phyloP scores from a whole-genome alignment of 2,797 vertebrate species.

The Perodicticus potto region DNA sequence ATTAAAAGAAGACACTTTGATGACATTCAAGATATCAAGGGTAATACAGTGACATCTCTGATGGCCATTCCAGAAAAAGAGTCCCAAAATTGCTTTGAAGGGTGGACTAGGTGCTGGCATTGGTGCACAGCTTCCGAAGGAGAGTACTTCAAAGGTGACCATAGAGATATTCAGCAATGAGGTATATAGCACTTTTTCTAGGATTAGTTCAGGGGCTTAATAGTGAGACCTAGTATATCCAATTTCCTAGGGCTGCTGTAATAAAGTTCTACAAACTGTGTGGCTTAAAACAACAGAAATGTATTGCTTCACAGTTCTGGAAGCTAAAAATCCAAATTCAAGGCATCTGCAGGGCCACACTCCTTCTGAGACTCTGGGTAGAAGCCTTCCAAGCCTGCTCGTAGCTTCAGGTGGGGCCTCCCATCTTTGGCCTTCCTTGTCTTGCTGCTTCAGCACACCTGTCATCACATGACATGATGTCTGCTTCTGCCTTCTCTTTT shows the following conservation, averaged over 20 bases:
- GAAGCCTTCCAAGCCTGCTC: neutral
- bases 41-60: too few species aligned
- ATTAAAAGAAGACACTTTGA: too few species aligned
- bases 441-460: neutral
- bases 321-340: neutral
- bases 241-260: neutral
- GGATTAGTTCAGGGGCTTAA: too few species aligned
- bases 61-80: too few species aligned
- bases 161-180: too few species aligned
- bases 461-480: rapidly evolving
- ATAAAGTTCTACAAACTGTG: neutral
- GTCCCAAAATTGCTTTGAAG: too few species aligned
- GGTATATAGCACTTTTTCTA: too few species aligned
- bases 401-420: neutral
- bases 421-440: neutral
- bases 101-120: too few species aligned
- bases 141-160: too few species aligned
- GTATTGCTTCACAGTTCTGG: neutral
- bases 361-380: neutral
- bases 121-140: too few species aligned
- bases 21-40: too few species aligned
- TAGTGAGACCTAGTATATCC: too few species aligned
- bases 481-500: neutral
- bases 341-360: neutral
- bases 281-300: neutral